phyloP scores from a whole-genome alignment of 2,113 vertebrate species.

The Callionymus lyra region DNA sequence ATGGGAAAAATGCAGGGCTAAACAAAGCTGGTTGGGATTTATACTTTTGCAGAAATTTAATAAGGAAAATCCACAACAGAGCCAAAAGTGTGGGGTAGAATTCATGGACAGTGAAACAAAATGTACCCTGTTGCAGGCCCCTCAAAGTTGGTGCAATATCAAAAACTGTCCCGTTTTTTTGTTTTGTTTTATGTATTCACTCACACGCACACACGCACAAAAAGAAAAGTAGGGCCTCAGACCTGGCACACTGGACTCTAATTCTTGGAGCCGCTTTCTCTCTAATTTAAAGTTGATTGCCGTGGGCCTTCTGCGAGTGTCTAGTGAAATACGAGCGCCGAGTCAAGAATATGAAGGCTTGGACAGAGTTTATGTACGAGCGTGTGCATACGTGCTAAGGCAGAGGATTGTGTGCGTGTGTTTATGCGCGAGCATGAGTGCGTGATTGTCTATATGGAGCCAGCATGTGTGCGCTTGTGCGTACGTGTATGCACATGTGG shows the following conservation, averaged over 20 bases:
- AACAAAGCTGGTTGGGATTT: background rate
- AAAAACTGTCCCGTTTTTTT: constrained; percentile 37
- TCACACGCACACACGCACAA: constrained; percentile 20
- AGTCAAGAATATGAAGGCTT: constrained; percentile 33
- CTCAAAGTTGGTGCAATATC: constrained; percentile 54
- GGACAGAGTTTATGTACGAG: constrained; percentile 19
- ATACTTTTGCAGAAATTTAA: background rate
- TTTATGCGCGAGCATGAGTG: background rate
- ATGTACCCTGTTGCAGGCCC: constrained; percentile 43
- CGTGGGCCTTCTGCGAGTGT: constrained; percentile 38
- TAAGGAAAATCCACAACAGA: constrained; percentile 4
- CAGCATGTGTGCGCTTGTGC: constrained; percentile 4
- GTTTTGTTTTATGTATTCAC: constrained; percentile 20
- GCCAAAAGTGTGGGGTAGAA: constrained; percentile 18
- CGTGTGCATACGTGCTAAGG: background rate
- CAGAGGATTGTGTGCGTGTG: too few relatives aligned
- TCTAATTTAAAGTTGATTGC: constrained; percentile 65
- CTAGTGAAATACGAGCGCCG: constrained; percentile 57
- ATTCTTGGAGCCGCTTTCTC: constrained; percentile 53
- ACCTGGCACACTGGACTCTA: constrained; percentile 38
- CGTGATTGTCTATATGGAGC: background rate
- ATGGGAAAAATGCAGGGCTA: too few relatives aligned
- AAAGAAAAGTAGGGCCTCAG: constrained; percentile 39
- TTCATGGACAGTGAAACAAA: constrained; percentile 25
- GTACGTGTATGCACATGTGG: constrained; percentile 13